A percentile compares a stretch with the other conserved stretches of the same genome.
Conservation (phyloP, 2,888 invertebrate species). For the Caenorhabditis afra region DNA sequence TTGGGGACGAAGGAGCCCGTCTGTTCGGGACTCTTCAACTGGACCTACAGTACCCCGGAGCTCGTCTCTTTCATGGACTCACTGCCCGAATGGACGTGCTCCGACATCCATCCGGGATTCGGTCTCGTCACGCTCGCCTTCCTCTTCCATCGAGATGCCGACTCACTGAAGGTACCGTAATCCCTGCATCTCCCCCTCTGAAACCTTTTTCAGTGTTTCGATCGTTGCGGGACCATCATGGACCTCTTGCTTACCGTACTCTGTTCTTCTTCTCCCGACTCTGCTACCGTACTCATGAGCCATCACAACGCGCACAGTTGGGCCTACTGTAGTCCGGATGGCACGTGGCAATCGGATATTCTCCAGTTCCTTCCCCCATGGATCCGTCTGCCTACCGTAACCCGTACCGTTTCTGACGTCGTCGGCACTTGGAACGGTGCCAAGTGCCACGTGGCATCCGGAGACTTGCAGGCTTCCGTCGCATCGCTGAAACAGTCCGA, state of each 20-base stretch:
- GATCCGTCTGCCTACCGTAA: slow-evolving; percentile 46
- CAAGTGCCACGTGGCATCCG: slow-evolving; percentile 54
- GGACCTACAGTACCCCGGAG: slow-evolving; percentile 53
- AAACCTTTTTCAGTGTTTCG: slow-evolving; percentile 16
- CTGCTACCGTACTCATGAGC: slow-evolving; percentile 21
- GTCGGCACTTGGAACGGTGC: slow-evolving; percentile 22
- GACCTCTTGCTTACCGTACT: slow-evolving; percentile 51
- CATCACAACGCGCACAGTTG: slow-evolving; percentile 62
- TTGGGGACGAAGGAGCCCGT: slow-evolving; percentile 7
- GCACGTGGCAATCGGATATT: slow-evolving; percentile 16
- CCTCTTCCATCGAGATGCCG: slow-evolving; percentile 1
- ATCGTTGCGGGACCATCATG: slow-evolving; percentile 65
- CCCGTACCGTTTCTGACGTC: neutral
- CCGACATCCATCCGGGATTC: slow-evolving; percentile 53
- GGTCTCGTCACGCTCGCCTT: slow-evolving; percentile 50
- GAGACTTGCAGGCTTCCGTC: slow-evolving; percentile 65
- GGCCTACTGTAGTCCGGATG: slow-evolving; percentile 52
- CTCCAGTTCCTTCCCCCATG: slow-evolving; percentile 2
- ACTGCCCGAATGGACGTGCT: slow-evolving; percentile 42
- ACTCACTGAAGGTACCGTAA: slow-evolving; percentile 19
- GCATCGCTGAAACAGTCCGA: slow-evolving; percentile 41
- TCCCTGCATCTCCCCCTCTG: neutral
- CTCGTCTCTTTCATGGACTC: slow-evolving; percentile 5
- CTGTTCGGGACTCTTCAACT: slow-evolving; percentile 56
- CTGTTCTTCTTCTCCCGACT: neutral